These are phyloP conservation scores for Herpailurus yagouaroundi DNA, from an alignment of 2,113 vertebrate species.

Conservation along the genomic window DNA sequence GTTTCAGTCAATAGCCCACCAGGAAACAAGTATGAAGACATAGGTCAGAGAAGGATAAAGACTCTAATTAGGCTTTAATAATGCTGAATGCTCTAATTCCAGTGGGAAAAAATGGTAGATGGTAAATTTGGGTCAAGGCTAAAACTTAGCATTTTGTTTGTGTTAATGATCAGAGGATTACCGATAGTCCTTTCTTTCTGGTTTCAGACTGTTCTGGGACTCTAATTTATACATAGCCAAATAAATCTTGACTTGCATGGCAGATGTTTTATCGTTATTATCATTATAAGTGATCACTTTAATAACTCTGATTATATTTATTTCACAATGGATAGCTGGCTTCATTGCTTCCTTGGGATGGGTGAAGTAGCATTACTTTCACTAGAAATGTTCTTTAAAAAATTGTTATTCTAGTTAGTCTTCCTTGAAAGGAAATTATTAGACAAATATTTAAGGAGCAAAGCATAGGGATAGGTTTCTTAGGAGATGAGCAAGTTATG, in stretches of 20 bases:
- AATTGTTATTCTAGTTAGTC: not conserved
- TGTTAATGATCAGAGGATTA: slow-evolving; percentile 7
- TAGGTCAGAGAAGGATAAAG: slow-evolving; percentile 7
- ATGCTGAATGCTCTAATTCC: slow-evolving; percentile 19
- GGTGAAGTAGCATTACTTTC: not conserved
- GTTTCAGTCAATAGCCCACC: slow-evolving; percentile 11
- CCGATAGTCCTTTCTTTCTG: not conserved
- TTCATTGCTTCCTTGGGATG: not conserved
- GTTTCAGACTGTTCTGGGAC: not conserved
- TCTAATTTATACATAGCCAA: slow-evolving; percentile 36
- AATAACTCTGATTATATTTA: slow-evolving; percentile 25
- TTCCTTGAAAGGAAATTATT: slow-evolving; percentile 1
- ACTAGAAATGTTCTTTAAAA: not conserved
- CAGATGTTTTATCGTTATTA: slow-evolving; percentile 32
- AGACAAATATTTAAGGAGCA: slow-evolving; percentile 32
- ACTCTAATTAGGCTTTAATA: slow-evolving; percentile 56
- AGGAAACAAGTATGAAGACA: slow-evolving; percentile 36
- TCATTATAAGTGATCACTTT: not conserved
- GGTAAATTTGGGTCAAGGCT: slow-evolving; percentile 57
- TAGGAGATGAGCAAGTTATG: not conserved
- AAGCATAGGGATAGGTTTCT: not conserved
- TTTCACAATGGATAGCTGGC: not conserved
- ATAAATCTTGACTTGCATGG: not conserved
- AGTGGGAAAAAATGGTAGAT: not conserved
- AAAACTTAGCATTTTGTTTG: slow-evolving; percentile 57